Evolutionary conservation across 2,888 invertebrate genomes (phyloP), one percentile per base, ranked within the genome.

Genomic region (Parelbella ahira): DNA sequence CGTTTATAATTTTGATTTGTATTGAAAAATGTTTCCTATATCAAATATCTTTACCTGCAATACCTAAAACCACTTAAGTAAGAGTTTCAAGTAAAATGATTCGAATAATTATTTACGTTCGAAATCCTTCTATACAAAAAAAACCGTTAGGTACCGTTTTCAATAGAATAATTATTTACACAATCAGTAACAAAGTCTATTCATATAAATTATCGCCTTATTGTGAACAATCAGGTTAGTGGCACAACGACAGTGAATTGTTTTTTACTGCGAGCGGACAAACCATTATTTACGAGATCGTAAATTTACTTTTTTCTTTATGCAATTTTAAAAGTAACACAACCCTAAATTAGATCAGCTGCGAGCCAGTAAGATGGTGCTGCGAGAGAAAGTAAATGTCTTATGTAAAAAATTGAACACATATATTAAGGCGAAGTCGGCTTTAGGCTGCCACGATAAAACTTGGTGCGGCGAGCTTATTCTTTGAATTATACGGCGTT

Each of bases 401-500:
- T 49, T 49, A 49, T 21, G 36, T 49, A 49, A 47, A 28, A 44
- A 45, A 39, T 45, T 49, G 41, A 44, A 30, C 37, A 25, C 29
- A 7, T 36, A n/a, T 12, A 18, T 20, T 37, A 19, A 19, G 27
- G 19, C 37, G 9, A 7, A 15, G 24, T 10, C 5, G n/a, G 5
- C 1, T n/a, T n/a, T n/a, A n/a, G n/a, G n/a, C 9, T 7, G 7
- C 1, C 7, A 7, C 6, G 3, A 8, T 23, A 23, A 8, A 3
- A 2, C 4, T 15, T 15, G 15, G 15, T 15, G 2, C 4, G 15
- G 15, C 4, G 15, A 4, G 4, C 15, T 15, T 15, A n/a, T n/a
- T n/a, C n/a, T n/a, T n/a, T n/a, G n/a, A n/a, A n/a, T n/a, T n/a
- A n/a, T n/a, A n/a, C n/a, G n/a, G n/a, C n/a, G n/a, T n/a, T n/a